Conservation (phyloP, 1,140 invertebrate genomes). For the Amyelois transitella region DNA sequence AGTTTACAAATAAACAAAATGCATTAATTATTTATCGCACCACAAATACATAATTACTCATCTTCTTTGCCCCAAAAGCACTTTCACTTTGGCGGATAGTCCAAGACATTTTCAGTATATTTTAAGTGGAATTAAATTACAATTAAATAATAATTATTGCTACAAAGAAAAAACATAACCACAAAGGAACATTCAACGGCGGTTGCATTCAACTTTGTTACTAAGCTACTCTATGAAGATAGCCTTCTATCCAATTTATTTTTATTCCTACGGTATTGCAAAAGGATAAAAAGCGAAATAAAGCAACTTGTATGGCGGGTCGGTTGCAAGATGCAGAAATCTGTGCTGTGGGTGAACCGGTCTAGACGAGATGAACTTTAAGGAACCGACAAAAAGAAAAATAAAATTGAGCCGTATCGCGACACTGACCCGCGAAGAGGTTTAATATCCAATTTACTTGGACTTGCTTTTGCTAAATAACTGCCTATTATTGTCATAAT, state of each 20-base stretch:
- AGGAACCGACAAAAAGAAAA: conserved; percentile 64
- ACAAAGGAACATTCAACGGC: too few species aligned
- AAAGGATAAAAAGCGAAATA: conserved; percentile 66
- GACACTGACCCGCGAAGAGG: conserved; percentile 44
- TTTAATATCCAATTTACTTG: conserved; percentile 50
- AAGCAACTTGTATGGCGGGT: conserved; percentile 67
- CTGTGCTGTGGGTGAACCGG: conserved; percentile 67
- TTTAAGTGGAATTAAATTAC: too few species aligned
- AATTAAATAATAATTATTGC: too few species aligned
- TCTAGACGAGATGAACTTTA: conserved; percentile 69
- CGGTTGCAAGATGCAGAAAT: conserved; percentile 70
- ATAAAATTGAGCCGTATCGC: conserved; percentile 44
- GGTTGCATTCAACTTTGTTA: not conserved
- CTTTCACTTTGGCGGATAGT: too few species aligned
- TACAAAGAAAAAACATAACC: too few species aligned
- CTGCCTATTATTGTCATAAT: too few species aligned
- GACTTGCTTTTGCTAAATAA: conserved; percentile 18
- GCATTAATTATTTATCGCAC: too few species aligned
- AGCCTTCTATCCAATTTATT: not conserved
- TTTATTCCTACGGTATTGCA: conserved; percentile 37
- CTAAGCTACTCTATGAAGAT: not conserved
- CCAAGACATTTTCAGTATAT: too few species aligned
- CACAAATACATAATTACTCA: too few species aligned
- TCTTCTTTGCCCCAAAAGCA: too few species aligned
- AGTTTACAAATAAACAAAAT: too few species aligned